Base-by-base conservation (phyloP, 2,888 invertebrate genomes). In the Idaea aversata region DNA sequence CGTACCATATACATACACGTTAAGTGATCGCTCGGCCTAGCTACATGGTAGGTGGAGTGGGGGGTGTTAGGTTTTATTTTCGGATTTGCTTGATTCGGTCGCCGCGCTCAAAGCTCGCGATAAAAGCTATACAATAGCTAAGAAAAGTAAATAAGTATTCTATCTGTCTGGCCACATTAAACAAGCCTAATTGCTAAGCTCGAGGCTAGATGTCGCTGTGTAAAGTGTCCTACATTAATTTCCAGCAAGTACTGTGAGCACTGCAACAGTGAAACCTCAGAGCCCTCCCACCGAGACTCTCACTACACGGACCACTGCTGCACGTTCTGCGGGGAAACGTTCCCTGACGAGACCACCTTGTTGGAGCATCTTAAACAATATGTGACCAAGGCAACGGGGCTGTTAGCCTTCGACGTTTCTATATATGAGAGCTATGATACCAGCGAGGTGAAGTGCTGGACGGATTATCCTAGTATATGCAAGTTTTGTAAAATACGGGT, bases 201-300 rank as follows among this genome's bases (percentile, higher is more conserved):
- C 25, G 25, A 25, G 25, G 25, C 25, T 25, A 25, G 25, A 25
- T 25, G 25, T 1, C 25, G 25, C 25, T 25, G 25, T 25, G 3
- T 25, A 25, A 25, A 25, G 25, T 25, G 25, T 57, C 15, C 10
- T 57, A 57, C 1, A 13, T 60, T 38, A 62, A 61, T 68, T 25
- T 65, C 5, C 65, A 68, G 68, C 36, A 61, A 63, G 5, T 63
- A 63, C 57, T 68, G 68, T 16, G 64, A 66, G 25, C 38, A 64
- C 61, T 68, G 68, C 57, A 63, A 68, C 34, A 59, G 66, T 0
- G 59, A 64, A 15, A 59, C 65, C 59, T 61, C 65, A 15, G 58
- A 63, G 1, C 1, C 34, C 0, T 5, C 15, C 10, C 64, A 64
- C 59, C n/a, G 10, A 35, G 61, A 61, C 38, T 10, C 34, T 0